Evolutionary conservation across 2,113 vertebrate species (phyloP), one percentile per base, ranked within the genome.

Genomic region (Lanius ludovicianus): DNA sequence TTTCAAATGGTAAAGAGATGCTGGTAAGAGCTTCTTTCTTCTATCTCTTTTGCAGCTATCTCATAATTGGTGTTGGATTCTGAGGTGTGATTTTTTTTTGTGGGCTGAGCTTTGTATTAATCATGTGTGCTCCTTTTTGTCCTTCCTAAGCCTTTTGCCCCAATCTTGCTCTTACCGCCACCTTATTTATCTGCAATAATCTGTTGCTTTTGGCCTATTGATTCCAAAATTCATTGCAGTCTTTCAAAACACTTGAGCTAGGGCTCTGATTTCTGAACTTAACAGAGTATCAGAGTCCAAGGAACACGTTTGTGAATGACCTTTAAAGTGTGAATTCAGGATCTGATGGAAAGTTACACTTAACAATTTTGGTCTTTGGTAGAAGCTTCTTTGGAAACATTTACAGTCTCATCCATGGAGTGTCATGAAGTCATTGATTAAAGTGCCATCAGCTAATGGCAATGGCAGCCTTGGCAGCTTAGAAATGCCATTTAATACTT

Each of bases 401-500:
- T 57, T 63, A 52, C 22, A n/a, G 33, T 60, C 35, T 75, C 28
- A 64, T 60, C 46, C 16, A 25, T 53, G 64, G 21, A 62, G 37
- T 42, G 47, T 56, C 87, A 68, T 22, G 47, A 86, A 92, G 49
- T 79, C 41, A 47, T 28, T 76, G 71, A 79, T 33, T 89, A 37
- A 81, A 70, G 47, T 73, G 46, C 56, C 22, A 84, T 74, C 64
- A 84, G 30, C 37, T 88, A 41, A 80, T 67, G 70, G 46, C 47
- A 60, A 0, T 31, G 52, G 47, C 41, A 64, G 63, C 44, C 59
- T 69, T 84, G 46, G 68, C 62, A 96, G 47, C 55, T 89, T 83
- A 63, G 76, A 91, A 95, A 81, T 63, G 81, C 47, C 35, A n/a
- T 84, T 84, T 69, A 90, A 93, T 87, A 93, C 33, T 20, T 74